Evolutionary conservation across 1,140 invertebrate species (phyloP).

Genomic region (Drosophila navojoa): DNA sequence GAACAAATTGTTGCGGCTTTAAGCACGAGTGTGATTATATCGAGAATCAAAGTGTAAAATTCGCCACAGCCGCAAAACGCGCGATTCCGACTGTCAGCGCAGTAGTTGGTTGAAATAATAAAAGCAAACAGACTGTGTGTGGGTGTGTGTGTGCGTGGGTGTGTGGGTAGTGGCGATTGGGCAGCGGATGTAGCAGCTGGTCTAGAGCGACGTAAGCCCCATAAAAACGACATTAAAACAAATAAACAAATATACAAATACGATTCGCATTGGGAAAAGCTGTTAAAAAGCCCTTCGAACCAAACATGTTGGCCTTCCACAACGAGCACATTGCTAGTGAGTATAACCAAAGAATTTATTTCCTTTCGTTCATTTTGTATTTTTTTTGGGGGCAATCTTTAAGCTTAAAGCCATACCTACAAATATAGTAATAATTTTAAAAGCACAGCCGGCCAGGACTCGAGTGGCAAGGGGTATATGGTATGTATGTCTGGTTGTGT

Average conservation of each 20-base stretch:
- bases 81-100: slow-evolving; percentile 41
- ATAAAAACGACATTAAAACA: slow-evolving; percentile 56
- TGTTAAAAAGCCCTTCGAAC: slow-evolving; percentile 38
- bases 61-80: slow-evolving; percentile 39
- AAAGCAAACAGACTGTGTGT: slow-evolving; percentile 18
- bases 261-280: slow-evolving; percentile 47
- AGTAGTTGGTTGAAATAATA: slow-evolving; percentile 22
- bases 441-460: slow-evolving; percentile 47
- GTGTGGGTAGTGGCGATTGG: background rate
- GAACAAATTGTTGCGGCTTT: slow-evolving; percentile 51
- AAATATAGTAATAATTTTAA: slow-evolving; percentile 72
- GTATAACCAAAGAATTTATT: slow-evolving; percentile 42
- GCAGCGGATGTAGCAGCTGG: slow-evolving; percentile 36
- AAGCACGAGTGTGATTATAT: slow-evolving; percentile 45
- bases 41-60: slow-evolving; percentile 58
- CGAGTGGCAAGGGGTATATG: background rate
- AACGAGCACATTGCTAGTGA: slow-evolving; percentile 72
- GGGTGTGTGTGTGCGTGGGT: no score
- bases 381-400: slow-evolving; percentile 25
- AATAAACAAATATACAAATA: slow-evolving; percentile 41
- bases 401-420: slow-evolving; percentile 50
- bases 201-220: slow-evolving; percentile 36
- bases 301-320: slow-evolving; percentile 73
- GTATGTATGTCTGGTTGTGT: slow-evolving; percentile 5
- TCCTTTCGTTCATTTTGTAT: background rate